Conservation (phyloP, 2,113 vertebrate species). For the Motacilla alba region DNA sequence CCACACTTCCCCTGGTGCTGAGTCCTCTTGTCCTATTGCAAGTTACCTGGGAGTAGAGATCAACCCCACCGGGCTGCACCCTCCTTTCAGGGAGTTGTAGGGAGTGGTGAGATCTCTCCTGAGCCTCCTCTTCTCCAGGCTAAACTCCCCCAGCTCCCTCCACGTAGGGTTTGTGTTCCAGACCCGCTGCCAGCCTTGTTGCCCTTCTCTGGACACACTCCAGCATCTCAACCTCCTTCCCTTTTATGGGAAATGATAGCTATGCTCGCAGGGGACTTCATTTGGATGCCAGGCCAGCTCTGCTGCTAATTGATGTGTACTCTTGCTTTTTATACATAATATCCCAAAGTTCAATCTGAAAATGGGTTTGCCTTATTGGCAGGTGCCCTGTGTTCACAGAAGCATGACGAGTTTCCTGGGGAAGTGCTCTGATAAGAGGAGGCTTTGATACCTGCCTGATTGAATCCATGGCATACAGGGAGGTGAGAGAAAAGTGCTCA, state of each 20-base stretch:
- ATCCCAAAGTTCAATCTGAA: background rate
- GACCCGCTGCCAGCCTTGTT: background rate
- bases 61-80: background rate
- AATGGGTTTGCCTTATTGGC: conserved; percentile 33
- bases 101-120: background rate
- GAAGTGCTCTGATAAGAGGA: background rate
- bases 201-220: background rate
- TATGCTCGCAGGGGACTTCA: background rate
- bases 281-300: background rate
- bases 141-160: background rate
- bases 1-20: background rate
- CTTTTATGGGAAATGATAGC: background rate
- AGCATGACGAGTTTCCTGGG: background rate
- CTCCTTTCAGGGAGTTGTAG: background rate
- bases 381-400: background rate
- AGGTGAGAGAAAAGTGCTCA: too few relatives aligned
- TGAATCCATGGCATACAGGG: too few relatives aligned
- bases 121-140: background rate
- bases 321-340: conserved; percentile 49
- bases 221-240: background rate
- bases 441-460: background rate
- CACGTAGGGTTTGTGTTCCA: background rate
- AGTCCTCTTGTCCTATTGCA: background rate
- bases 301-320: background rate
- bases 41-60: background rate